Conservation (phyloP, 2,113 vertebrate species). For the Xenotilapia leptura region DNA sequence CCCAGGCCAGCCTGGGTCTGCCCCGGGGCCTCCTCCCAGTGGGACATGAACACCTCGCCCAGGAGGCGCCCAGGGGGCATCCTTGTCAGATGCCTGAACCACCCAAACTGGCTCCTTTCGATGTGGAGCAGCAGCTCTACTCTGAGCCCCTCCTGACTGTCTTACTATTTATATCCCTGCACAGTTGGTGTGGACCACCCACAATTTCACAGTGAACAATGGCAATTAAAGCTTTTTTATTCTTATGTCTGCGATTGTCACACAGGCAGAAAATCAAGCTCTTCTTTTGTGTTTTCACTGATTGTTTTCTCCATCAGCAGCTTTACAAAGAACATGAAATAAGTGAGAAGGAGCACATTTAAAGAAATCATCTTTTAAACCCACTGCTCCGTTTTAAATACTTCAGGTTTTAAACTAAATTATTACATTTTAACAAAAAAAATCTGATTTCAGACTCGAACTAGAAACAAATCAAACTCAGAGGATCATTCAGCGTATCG, state of each 20-base stretch:
- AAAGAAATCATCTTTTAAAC: neutral
- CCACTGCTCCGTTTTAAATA: neutral
- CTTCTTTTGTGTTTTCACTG: neutral
- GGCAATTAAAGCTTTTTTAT: neutral
- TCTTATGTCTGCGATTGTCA: neutral
- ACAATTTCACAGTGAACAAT: neutral
- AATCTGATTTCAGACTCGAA: neutral
- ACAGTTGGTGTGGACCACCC: neutral
- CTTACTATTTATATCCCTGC: neutral
- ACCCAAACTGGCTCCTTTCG: neutral
- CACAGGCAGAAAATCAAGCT: neutral
- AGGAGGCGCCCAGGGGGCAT: accelerated
- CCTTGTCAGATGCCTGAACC: neutral
- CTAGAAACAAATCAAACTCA: neutral
- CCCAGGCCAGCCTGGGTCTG: neutral
- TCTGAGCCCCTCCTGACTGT: neutral
- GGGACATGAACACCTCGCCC: neutral
- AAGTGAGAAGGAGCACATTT: neutral
- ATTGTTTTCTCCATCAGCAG: neutral
- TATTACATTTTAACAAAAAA: neutral
- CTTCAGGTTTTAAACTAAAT: neutral
- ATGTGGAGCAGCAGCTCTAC: accelerated
- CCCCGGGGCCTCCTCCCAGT: accelerated
- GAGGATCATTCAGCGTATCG: neutral
- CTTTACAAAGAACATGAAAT: neutral